phyloP scores from a whole-genome alignment of 1,140 invertebrate genomes.

The Hydropsyche tenuis region DNA sequence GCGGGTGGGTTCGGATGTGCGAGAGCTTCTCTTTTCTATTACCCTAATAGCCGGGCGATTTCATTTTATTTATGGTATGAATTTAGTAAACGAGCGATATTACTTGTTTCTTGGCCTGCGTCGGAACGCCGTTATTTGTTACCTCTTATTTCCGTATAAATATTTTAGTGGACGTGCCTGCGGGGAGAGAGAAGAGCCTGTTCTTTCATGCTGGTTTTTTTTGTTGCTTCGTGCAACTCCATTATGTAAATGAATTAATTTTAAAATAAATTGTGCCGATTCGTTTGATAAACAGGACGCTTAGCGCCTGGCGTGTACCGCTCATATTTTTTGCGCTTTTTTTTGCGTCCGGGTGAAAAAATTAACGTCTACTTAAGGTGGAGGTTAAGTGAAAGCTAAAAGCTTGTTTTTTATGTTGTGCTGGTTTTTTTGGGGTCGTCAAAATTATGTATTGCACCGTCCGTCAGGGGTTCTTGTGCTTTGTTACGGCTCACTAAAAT shows the following conservation, averaged over 20 bases:
- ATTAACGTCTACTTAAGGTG: too few species aligned
- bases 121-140: conserved; percentile 51
- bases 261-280: conserved; percentile 47
- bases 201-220: too few species aligned
- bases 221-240: conserved; percentile 36
- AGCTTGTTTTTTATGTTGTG: too few species aligned
- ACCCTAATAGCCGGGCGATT: conserved; percentile 51
- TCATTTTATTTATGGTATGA: conserved; percentile 51
- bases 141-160: conserved; percentile 51
- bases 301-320: not conserved
- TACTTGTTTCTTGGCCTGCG: conserved; percentile 51
- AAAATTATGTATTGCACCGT: too few species aligned
- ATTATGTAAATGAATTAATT: conserved; percentile 50
- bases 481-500: too few species aligned
- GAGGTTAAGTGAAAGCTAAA: too few species aligned
- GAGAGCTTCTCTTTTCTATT: conserved; percentile 50
- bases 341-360: too few species aligned
- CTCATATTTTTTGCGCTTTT: conserved; percentile 12
- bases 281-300: conserved; percentile 34
- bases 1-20: not conserved
- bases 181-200: too few species aligned
- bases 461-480: too few species aligned
- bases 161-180: conserved; percentile 46
- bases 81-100: conserved; percentile 51
- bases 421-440: too few species aligned